These are phyloP conservation scores for Acanthiza pusilla DNA, from an alignment of 2,797 vertebrate genomes.

Conservation along the genomic window DNA sequence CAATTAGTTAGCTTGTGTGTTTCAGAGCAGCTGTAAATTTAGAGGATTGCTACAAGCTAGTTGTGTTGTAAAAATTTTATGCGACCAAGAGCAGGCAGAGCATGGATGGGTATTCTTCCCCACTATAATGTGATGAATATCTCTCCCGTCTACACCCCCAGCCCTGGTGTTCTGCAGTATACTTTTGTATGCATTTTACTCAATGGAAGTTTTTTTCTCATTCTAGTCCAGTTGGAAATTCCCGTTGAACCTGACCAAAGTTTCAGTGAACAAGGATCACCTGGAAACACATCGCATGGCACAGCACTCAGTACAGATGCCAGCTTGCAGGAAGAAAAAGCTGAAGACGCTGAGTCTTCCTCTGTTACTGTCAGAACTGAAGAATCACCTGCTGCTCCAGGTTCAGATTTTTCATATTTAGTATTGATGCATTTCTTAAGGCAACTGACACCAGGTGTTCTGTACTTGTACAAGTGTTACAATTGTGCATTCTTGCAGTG, in stretches of 20 bases:
- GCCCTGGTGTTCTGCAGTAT: neutral
- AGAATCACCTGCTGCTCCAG: slow-evolving; percentile 69
- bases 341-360: slow-evolving; percentile 38
- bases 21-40: neutral
- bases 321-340: slow-evolving; percentile 67
- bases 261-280: slow-evolving; percentile 33
- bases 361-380: slow-evolving; percentile 50
- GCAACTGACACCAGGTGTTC: neutral
- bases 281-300: slow-evolving; percentile 39
- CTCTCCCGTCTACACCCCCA: accelerated
- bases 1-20: neutral
- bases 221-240: slow-evolving; percentile 67
- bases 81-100: neutral
- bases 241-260: slow-evolving; percentile 62
- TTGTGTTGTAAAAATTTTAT: neutral
- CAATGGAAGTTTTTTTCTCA: neutral
- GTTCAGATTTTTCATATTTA: slow-evolving; percentile 58
- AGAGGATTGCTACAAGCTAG: neutral
- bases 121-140: neutral
- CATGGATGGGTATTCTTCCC: neutral
- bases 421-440: neutral
- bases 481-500: neutral
- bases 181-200: neutral
- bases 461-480: neutral
- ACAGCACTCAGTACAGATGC: slow-evolving; percentile 27